phyloP scores from a whole-genome alignment of 2,888 invertebrate genomes.

The Scotopteryx bipunctaria region DNA sequence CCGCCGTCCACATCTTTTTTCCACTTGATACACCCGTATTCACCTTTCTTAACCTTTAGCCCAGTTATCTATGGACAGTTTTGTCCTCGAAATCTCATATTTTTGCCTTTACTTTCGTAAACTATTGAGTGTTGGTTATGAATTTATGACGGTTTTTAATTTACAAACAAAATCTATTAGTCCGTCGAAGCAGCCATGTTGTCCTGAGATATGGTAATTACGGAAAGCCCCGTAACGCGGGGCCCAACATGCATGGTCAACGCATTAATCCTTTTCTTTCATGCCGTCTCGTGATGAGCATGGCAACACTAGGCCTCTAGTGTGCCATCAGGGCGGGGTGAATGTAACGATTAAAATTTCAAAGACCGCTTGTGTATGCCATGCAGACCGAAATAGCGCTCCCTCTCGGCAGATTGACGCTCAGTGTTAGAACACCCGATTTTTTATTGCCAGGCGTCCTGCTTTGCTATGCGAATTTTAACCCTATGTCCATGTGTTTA shows the following conservation, averaged over 20 bases:
- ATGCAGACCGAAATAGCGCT: conserved; percentile 75
- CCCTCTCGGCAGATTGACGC: conserved; percentile 69
- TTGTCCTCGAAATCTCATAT: too few species aligned
- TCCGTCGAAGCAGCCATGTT: not conserved
- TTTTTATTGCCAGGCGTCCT: conserved; percentile 40
- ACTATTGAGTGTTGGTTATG: too few species aligned
- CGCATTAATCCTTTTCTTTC: conserved; percentile 47
- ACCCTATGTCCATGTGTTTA: conserved; percentile 47
- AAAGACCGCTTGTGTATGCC: conserved; percentile 74
- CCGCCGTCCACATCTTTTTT: not conserved
- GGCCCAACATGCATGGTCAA: conserved; percentile 2
- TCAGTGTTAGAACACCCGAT: conserved; percentile 54
- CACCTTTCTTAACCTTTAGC: too few species aligned
- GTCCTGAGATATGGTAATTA: not conserved
- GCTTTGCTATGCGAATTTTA: conserved; percentile 49
- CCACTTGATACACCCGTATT: not conserved
- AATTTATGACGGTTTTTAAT: too few species aligned
- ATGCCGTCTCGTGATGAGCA: conserved; percentile 52
- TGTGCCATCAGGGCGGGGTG: conserved; percentile 75
- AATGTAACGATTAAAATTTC: conserved; percentile 82
- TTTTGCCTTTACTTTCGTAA: too few species aligned
- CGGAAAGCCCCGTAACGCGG: not conserved
- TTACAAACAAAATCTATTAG: too few species aligned
- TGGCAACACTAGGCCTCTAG: conserved; percentile 60
- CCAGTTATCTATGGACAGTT: too few species aligned